Evolutionary conservation across 2,888 invertebrate genomes (phyloP).

Genomic region (Leucoptera coffeella): DNA sequence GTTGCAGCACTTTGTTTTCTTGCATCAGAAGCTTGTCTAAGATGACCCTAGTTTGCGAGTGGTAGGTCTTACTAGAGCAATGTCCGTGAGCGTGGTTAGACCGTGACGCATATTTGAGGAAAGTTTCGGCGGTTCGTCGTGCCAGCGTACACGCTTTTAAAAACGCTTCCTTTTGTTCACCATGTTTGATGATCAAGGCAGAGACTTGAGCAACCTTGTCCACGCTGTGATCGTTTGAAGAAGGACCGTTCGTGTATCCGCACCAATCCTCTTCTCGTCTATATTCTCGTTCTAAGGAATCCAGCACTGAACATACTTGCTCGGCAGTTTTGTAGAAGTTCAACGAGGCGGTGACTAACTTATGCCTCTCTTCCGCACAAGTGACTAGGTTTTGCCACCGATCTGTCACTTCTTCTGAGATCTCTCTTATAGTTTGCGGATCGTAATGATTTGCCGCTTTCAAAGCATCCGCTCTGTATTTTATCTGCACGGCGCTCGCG

Average conservation of each 20-base stretch:
- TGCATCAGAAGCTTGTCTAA: conserved; percentile 88
- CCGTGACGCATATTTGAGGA: conserved; percentile 92
- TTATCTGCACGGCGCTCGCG: conserved; percentile 89
- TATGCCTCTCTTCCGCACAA: conserved; percentile 96
- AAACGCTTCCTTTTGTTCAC: conserved; percentile 97
- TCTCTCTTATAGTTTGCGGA: conserved; percentile 84
- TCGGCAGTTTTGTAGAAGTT: conserved; percentile 98
- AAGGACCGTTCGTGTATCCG: conserved; percentile 29
- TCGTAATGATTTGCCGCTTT: conserved; percentile 94
- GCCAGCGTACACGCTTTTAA: conserved; percentile 95
- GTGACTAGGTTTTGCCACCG: conserved; percentile 95
- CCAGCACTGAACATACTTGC: conserved; percentile 90
- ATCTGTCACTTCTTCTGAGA: conserved; percentile 92
- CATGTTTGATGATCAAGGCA: conserved; percentile 89
- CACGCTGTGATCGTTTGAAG: conserved; percentile 22
- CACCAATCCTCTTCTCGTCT: conserved; percentile 96
- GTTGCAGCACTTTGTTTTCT: conserved; percentile 90
- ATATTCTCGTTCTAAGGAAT: conserved; percentile 93
- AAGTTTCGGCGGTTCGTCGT: conserved; percentile 92
- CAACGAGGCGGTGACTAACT: conserved; percentile 90
- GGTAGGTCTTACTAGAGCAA: conserved; percentile 56
- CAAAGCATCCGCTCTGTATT: conserved; percentile 89
- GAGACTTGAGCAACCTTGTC: conserved; percentile 61
- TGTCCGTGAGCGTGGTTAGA: conserved; percentile 66
- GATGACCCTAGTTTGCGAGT: conserved; percentile 71